These are phyloP conservation scores for Pachycephala philippinensis DNA, from an alignment of 2,113 vertebrate genomes.

Conservation along the genomic window DNA sequence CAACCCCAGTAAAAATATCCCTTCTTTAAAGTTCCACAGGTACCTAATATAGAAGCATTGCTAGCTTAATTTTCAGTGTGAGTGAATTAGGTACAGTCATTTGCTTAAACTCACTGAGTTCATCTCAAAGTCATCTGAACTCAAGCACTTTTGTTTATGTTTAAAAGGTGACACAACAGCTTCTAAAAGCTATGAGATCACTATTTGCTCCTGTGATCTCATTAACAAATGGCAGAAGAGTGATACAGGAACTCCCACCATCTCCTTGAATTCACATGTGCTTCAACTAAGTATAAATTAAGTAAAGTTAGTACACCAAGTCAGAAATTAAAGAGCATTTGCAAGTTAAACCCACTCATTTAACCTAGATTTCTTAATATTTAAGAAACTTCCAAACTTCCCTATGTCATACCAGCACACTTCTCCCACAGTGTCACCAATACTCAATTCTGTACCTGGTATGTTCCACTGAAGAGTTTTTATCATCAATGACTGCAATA, in stretches of 20 bases:
- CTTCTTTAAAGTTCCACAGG: background rate
- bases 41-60: background rate
- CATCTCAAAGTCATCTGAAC: background rate
- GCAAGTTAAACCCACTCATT: background rate
- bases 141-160: background rate
- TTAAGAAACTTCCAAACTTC: background rate
- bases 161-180: background rate
- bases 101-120: background rate
- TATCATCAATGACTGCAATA: slow-evolving; percentile 92
- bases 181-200: background rate
- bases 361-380: background rate
- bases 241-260: background rate
- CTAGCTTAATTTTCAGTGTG: background rate
- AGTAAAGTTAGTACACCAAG: background rate
- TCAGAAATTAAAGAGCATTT: background rate
- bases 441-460: slow-evolving; percentile 77
- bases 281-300: background rate
- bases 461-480: slow-evolving; percentile 85
- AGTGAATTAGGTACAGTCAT: background rate
- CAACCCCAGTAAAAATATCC: background rate
- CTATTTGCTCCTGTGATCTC: background rate
- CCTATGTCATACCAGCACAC: background rate
- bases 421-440: background rate
- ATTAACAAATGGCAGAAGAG: background rate
- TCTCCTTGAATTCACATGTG: background rate